These are phyloP conservation scores for Drosophila rellima DNA, from an alignment of 2,888 invertebrate species.

Conservation along the genomic window DNA sequence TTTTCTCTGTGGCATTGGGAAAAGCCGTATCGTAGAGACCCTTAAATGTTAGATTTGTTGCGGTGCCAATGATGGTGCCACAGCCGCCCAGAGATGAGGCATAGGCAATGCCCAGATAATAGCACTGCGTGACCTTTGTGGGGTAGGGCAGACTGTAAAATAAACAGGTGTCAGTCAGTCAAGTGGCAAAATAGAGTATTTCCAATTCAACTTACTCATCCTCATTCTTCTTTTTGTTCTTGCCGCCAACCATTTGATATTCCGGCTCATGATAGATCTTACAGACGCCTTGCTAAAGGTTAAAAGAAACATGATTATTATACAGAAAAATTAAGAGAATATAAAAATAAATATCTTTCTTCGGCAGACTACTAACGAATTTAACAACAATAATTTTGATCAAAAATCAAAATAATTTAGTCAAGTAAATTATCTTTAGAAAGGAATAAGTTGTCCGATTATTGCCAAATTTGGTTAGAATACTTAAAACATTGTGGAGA, in stretches of 20 bases:
- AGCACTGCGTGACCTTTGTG: constrained; percentile 91
- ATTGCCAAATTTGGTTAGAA: no score
- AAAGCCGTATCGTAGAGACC: constrained; percentile 91
- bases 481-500: no score
- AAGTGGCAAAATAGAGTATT: neutral
- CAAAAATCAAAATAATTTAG: neutral
- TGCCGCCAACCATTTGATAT: constrained; percentile 81
- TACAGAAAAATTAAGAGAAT: neutral
- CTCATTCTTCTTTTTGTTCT: constrained; percentile 79
- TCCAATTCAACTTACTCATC: constrained; percentile 77
- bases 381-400: neutral
- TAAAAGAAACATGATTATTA: neutral
- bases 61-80: constrained; percentile 92
- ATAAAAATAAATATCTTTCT: no score
- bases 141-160: constrained; percentile 88
- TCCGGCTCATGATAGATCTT: constrained; percentile 87
- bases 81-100: constrained; percentile 93
- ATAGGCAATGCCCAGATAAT: constrained; percentile 92
- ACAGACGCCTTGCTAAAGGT: constrained; percentile 88
- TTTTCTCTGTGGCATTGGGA: constrained; percentile 87
- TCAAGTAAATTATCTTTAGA: neutral
- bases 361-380: neutral
- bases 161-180: neutral
- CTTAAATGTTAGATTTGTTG: constrained; percentile 94
- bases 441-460: neutral